Evolutionary conservation across 2,797 vertebrate species (phyloP).

Genomic region (Novumbra hubbsi): DNA sequence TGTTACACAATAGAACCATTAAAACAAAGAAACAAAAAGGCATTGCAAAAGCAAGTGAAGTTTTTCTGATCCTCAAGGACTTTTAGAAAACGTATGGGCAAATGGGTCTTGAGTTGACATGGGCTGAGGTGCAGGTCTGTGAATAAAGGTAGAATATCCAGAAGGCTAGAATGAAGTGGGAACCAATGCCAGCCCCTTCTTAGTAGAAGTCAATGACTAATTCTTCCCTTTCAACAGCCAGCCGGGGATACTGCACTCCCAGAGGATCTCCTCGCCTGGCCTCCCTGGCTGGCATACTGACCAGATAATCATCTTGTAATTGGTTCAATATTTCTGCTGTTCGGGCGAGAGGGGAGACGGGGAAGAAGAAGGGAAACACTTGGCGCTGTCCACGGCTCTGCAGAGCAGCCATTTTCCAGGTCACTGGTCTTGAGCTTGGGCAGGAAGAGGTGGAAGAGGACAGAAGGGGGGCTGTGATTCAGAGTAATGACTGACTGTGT

Average conservation of each 20-base stretch:
- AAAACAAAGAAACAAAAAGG: neutral
- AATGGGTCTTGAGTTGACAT: neutral
- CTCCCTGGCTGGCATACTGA: slow-evolving; percentile 7
- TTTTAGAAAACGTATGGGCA: neutral
- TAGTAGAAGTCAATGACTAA: neutral
- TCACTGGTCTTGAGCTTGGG: slow-evolving; percentile 67
- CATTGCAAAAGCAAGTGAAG: neutral
- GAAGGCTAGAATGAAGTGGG: neutral
- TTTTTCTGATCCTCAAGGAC: no score
- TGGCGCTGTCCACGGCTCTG: slow-evolving; percentile 40
- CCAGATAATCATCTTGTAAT: slow-evolving; percentile 79
- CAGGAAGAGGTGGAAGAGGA: slow-evolving; percentile 43
- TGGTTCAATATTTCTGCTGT: slow-evolving; percentile 77
- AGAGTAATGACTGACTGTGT: slow-evolving; percentile 58
- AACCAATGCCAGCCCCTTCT: neutral
- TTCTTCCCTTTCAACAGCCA: slow-evolving; percentile 35
- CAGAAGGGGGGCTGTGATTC: slow-evolving; percentile 48
- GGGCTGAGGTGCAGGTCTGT: neutral
- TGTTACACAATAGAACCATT: neutral
- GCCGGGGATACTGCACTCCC: neutral
- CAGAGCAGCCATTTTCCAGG: slow-evolving; percentile 70
- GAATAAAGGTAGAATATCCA: neutral
- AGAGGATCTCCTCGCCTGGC: neutral
- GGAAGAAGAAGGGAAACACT: slow-evolving; percentile 23
- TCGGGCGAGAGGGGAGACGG: slow-evolving; percentile 47